A percentile compares a stretch with the other conserved stretches of the same genome.
Evolutionary conservation across 2,888 invertebrate genomes (phyloP).

Genomic region (Chrysopilus asiliformis): DNA sequence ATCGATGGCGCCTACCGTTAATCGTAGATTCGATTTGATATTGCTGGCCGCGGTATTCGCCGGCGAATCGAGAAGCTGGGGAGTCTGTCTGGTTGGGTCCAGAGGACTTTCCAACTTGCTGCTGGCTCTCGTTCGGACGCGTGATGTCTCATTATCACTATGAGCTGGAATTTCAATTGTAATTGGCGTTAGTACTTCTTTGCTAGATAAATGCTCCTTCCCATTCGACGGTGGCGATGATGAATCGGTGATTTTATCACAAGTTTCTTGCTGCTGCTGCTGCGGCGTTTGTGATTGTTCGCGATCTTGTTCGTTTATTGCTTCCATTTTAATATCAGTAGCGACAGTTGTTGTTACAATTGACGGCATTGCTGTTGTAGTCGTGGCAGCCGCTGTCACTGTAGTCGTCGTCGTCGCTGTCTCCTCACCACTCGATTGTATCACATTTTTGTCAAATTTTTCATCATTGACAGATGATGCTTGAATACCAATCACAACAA

Average conservation of each 20-base stretch:
- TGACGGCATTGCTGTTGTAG: background rate
- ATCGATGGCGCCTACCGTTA: conserved; percentile 17
- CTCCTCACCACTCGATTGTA: conserved; percentile 1
- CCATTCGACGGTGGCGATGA: background rate
- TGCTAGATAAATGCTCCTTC: conserved; percentile 17
- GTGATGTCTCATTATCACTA: conserved; percentile 34
- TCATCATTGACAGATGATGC: conserved; percentile 2
- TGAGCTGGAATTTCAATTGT: conserved; percentile 68
- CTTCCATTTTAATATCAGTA: conserved; percentile 7
- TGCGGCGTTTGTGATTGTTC: conserved; percentile 13
- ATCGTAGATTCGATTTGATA: conserved; percentile 23
- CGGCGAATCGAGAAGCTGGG: conserved; percentile 33
- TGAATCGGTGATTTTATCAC: conserved; percentile 8
- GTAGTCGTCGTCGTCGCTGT: background rate
- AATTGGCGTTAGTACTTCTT: conserved; percentile 56
- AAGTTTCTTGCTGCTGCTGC: background rate
- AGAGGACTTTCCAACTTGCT: conserved; percentile 56
- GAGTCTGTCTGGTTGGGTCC: conserved; percentile 40
- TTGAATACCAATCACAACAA: too few species aligned
- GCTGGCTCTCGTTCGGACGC: conserved; percentile 52
- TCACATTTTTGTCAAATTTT: conserved; percentile 10
- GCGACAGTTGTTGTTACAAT: conserved; percentile 2
- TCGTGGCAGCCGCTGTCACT: background rate
- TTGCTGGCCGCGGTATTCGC: conserved; percentile 30
- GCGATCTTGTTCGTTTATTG: conserved; percentile 15